Percentiles rank a stretch among this genome's conserved stretches.
These are phyloP conservation scores for Philypnodon macrostomus DNA, from an alignment of 2,797 vertebrate genomes.

Conservation along the genomic window DNA sequence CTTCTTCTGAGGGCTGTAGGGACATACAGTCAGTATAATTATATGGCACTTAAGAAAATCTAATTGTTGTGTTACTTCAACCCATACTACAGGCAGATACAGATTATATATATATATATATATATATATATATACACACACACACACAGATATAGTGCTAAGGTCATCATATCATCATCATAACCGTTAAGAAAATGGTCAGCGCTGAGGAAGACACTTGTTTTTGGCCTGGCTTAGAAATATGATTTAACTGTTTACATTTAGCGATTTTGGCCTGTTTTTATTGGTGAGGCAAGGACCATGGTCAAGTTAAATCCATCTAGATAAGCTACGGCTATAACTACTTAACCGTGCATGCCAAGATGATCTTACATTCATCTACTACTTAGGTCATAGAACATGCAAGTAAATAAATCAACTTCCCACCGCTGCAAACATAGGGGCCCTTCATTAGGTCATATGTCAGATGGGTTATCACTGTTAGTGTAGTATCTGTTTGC, in stretches of 20 bases:
- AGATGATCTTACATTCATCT: too few relatives aligned
- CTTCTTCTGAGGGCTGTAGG: constrained; percentile 57
- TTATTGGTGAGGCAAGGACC: too few relatives aligned
- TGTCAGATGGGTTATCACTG: constrained; percentile 27
- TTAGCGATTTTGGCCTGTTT: too few relatives aligned
- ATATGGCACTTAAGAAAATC: constrained; percentile 11
- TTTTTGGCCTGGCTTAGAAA: too few relatives aligned
- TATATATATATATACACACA: too few relatives aligned
- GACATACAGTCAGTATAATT: constrained; percentile 20
- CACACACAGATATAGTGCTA: too few relatives aligned
- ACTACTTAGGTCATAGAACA: neutral
- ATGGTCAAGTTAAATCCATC: neutral
- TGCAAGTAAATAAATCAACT: constrained; percentile 12
- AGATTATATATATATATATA: neutral
- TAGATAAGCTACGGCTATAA: neutral
- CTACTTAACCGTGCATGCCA: neutral
- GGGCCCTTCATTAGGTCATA: constrained; percentile 4
- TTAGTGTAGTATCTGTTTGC: constrained; percentile 52
- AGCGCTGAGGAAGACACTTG: too few relatives aligned
- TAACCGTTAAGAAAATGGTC: too few relatives aligned
- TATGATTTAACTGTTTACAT: too few relatives aligned
- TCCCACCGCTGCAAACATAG: constrained; percentile 1
- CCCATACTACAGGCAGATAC: neutral
- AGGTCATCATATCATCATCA: too few relatives aligned
- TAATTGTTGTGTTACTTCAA: neutral